Percentiles rank a stretch among this genome's conserved stretches.
Evolutionary conservation across 1,140 invertebrate genomes (phyloP).

Genomic region (Mesaphorura yosii): DNA sequence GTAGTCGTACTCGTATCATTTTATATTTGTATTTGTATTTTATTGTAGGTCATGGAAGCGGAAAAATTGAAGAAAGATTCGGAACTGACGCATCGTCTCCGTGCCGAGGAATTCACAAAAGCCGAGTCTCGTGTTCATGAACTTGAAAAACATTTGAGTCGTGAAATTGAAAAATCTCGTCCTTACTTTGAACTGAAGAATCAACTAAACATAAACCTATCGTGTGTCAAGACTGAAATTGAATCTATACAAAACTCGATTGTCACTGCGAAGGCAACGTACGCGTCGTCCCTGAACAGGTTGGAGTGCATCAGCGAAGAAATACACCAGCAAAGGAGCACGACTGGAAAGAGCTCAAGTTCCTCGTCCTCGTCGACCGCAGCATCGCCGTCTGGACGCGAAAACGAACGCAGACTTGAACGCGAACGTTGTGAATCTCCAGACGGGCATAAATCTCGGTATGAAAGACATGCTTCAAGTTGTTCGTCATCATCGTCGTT

Average conservation of each 20-base stretch:
- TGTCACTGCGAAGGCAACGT: slow-evolving; percentile 37
- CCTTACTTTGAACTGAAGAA: slow-evolving; percentile 44
- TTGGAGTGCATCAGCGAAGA: slow-evolving; percentile 47
- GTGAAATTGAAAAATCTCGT: slow-evolving; percentile 64
- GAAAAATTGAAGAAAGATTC: slow-evolving; percentile 63
- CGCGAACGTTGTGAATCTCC: no score
- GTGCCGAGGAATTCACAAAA: slow-evolving; percentile 59
- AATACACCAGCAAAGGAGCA: slow-evolving; percentile 53
- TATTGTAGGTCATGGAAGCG: slow-evolving; percentile 77
- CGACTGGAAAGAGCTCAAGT: slow-evolving; percentile 10
- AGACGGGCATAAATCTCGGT: no score
- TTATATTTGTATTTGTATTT: slow-evolving; percentile 14
- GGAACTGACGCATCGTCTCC: slow-evolving; percentile 73
- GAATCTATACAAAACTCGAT: slow-evolving; percentile 40
- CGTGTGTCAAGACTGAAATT: slow-evolving; percentile 39
- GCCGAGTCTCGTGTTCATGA: slow-evolving; percentile 63
- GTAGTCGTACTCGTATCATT: no score
- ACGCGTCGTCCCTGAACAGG: slow-evolving; percentile 39
- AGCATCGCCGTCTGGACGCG: background rate
- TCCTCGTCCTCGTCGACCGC: background rate
- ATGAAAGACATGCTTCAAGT: no score
- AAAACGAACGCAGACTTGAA: no score
- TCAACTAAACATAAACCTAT: slow-evolving; percentile 38
- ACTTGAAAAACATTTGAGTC: slow-evolving; percentile 61
- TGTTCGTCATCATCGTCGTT: background rate